A percentile compares a stretch with the other conserved stretches of the same genome.
These are phyloP conservation scores for Chaetoderma sp. DNA, from an alignment of 2,888 invertebrate genomes.

Conservation along the genomic window DNA sequence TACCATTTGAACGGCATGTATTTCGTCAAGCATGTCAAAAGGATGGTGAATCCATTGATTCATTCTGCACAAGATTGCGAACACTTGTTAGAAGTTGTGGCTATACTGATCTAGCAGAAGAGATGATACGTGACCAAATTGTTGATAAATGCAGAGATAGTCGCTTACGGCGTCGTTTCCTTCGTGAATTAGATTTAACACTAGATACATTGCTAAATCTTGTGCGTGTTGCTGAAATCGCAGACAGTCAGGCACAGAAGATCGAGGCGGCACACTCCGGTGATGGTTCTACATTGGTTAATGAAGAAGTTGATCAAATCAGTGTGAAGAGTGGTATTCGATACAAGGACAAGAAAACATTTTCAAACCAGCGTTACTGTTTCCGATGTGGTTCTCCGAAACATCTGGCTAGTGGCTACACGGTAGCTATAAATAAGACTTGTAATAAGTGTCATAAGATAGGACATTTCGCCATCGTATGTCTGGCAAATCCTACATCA, in stretches of 20 bases:
- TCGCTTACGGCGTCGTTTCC: too few relatives aligned
- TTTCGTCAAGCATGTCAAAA: constrained; percentile 6
- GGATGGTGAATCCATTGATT: constrained; percentile 1
- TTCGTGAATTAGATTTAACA: too few relatives aligned
- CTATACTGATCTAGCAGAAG: neutral
- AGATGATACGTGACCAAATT: neutral
- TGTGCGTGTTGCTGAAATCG: too few relatives aligned
- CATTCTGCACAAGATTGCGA: neutral
- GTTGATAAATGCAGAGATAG: neutral
- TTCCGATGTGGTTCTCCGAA: neutral
- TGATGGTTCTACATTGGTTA: too few relatives aligned
- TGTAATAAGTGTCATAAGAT: neutral
- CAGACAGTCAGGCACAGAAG: too few relatives aligned
- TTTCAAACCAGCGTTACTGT: neutral
- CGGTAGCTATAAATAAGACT: neutral
- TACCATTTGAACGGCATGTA: constrained; percentile 14
- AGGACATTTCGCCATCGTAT: neutral
- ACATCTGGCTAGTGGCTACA: neutral
- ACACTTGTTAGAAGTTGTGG: neutral
- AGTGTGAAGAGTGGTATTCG: too few relatives aligned
- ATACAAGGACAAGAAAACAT: too few relatives aligned
- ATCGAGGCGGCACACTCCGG: too few relatives aligned
- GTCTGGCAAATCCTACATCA: too few relatives aligned
- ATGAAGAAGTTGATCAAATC: too few relatives aligned
- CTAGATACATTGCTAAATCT: too few relatives aligned